These are phyloP conservation scores for Thyatira batis DNA, from an alignment of 2,888 invertebrate species.

Conservation along the genomic window DNA sequence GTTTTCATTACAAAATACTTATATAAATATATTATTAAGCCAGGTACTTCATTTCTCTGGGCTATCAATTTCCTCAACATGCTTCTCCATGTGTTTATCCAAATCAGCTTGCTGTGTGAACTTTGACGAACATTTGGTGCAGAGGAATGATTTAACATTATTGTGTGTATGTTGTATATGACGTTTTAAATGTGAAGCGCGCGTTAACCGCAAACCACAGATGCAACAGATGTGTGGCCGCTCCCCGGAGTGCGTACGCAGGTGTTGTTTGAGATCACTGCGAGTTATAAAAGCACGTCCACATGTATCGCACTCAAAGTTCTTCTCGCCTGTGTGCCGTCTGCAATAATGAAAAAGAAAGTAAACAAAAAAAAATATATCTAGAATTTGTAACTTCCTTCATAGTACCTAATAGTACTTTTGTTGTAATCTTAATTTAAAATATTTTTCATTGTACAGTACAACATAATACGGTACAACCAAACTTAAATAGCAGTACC, in stretches of 20 bases:
- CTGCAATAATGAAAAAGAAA: constrained; percentile 41
- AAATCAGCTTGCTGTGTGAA: constrained; percentile 49
- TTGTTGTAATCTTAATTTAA: too few relatives aligned
- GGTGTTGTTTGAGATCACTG: constrained; percentile 72
- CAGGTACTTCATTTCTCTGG: constrained; percentile 6
- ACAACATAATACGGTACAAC: too few relatives aligned
- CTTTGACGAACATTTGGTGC: constrained; percentile 43
- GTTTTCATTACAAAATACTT: too few relatives aligned
- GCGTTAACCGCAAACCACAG: constrained; percentile 65
- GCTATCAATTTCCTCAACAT: constrained; percentile 15
- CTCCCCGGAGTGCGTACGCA: constrained; percentile 64
- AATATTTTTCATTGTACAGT: too few relatives aligned
- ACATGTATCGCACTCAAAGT: constrained; percentile 69
- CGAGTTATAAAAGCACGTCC: constrained; percentile 69
- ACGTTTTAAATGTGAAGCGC: constrained; percentile 70
- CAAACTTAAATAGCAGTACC: background rate
- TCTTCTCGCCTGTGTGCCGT: constrained; percentile 75
- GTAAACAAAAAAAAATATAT: background rate
- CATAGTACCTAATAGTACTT: too few relatives aligned
- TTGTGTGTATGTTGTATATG: constrained; percentile 60
- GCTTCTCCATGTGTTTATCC: constrained; percentile 49
- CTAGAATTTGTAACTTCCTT: too few relatives aligned
- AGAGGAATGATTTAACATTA: constrained; percentile 39
- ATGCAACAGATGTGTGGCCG: constrained; percentile 64
- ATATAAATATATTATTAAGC: background rate